Conservation (phyloP, 2,113 vertebrate genomes). For the Equus quagga region DNA sequence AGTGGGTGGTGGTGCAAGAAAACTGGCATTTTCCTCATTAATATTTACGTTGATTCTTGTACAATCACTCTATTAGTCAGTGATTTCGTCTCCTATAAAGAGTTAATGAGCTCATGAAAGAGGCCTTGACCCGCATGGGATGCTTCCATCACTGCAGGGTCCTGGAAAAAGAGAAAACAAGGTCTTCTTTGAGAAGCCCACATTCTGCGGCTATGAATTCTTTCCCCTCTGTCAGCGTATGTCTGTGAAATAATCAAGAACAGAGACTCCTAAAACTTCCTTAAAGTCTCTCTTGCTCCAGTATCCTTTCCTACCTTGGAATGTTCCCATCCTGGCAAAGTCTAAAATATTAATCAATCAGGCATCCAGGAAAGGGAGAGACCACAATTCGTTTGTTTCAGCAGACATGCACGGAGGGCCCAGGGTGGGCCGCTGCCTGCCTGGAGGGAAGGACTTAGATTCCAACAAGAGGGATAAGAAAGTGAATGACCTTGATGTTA, state of each 20-base stretch:
- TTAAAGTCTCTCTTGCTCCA: background rate
- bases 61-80: slow-evolving; percentile 53
- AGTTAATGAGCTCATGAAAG: slow-evolving; percentile 69
- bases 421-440: too few relatives aligned
- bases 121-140: background rate
- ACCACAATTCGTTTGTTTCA: background rate
- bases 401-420: too few relatives aligned
- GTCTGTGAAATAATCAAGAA: background rate
- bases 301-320: background rate
- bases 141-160: background rate
- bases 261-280: background rate
- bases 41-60: slow-evolving; percentile 53
- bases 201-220: background rate
- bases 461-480: background rate
- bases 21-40: slow-evolving; percentile 61
- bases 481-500: background rate
- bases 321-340: background rate
- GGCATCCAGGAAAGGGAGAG: background rate
- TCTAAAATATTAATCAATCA: background rate
- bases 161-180: background rate
- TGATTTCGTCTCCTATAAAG: slow-evolving; percentile 55
- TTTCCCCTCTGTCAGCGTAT: background rate
- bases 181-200: background rate
- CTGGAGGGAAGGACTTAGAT: background rate
- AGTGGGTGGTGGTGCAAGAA: slow-evolving; percentile 64